Base-by-base conservation (phyloP, 2,797 vertebrate species). In the Borostomias antarcticus region DNA sequence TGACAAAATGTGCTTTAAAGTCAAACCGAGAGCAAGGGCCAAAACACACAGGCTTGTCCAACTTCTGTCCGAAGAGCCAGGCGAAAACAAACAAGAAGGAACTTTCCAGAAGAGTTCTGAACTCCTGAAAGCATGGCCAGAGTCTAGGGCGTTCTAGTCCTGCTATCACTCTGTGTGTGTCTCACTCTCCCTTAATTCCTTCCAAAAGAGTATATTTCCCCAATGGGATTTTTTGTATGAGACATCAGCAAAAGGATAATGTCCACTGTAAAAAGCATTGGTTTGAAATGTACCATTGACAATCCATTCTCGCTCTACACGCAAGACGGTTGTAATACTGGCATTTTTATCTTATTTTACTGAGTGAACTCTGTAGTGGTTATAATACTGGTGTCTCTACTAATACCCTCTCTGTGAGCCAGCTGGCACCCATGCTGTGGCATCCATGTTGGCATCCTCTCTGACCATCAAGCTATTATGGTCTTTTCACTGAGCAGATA, bases 31-130 rank as follows among this genome's bases (percentile, higher is more conserved):
- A 47, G 57, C 19, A n/a, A 23, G 58, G 17, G 82, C 86, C 85
- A 88, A 80, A 9, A 70, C 74, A 85, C 70, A 84, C 82, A 87
- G 57, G 60, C 48, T 64, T 66, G 35, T 66, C 64, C 76, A 76
- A 59, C 61, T 53, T 73, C n/a, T 66, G 68, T 72, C 64, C 63
- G 66, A 72, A 59, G 68, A 74, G 66, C 66, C 58, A 26, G 54
- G 48, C 53, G 73, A 83, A 85, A 82, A 80, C 71, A 83, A 84
- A 85, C 83, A 85, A 62, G 67, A 76, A 72, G 0, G 1, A 77
- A 79, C 56, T 57, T 52, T 21, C 5, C 58, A 65, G 19, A 72
- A 74, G 62, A 65, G 58, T 30, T 56, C 61, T 29, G 62, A 76
- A 62, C 13, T 51, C 68, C 63, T 33, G 48, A 33, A 50, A 74